Percentiles rank a stretch among this genome's conserved stretches.
phyloP scores from a whole-genome alignment of 2,113 vertebrate species.

The Corythoichthys haematopterus region DNA sequence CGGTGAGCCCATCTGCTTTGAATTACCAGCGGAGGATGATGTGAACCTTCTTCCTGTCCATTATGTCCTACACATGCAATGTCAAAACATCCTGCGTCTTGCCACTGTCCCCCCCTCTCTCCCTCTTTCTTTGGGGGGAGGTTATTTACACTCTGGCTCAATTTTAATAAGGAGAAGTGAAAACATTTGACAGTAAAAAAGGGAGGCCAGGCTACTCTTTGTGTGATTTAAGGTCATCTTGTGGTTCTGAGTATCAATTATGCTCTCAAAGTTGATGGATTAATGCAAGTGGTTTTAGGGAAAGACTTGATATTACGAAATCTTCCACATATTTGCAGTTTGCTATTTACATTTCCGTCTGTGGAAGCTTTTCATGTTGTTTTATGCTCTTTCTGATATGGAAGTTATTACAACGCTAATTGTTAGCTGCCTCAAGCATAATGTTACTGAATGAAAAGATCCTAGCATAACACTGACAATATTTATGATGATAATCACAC shows the following conservation, averaged over 20 bases:
- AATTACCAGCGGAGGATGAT: constrained; percentile 73
- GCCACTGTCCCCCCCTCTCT: constrained; percentile 36
- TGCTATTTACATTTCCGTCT: not conserved
- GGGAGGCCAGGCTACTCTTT: constrained; percentile 1
- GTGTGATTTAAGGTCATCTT: constrained; percentile 13
- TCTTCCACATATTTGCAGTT: not conserved
- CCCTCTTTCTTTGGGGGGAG: not conserved
- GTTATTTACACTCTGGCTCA: not conserved
- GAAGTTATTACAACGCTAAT: too few relatives aligned
- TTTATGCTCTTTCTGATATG: too few relatives aligned
- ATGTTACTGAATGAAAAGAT: too few relatives aligned
- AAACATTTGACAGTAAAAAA: constrained; percentile 8
- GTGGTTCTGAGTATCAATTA: not conserved
- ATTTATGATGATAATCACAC: too few relatives aligned
- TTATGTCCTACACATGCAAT: constrained; percentile 71
- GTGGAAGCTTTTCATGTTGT: not conserved
- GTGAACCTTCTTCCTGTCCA: constrained; percentile 72
- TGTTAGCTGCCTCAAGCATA: too few relatives aligned
- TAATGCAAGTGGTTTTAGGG: not conserved
- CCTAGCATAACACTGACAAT: too few relatives aligned
- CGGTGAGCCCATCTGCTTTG: constrained; percentile 67
- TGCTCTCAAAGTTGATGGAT: not conserved
- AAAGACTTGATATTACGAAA: not conserved
- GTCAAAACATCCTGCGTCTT: constrained; percentile 72
- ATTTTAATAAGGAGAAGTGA: constrained; percentile 9